Conservation (phyloP, 1,140 invertebrate genomes). For the Himalopsyche phryganea region DNA sequence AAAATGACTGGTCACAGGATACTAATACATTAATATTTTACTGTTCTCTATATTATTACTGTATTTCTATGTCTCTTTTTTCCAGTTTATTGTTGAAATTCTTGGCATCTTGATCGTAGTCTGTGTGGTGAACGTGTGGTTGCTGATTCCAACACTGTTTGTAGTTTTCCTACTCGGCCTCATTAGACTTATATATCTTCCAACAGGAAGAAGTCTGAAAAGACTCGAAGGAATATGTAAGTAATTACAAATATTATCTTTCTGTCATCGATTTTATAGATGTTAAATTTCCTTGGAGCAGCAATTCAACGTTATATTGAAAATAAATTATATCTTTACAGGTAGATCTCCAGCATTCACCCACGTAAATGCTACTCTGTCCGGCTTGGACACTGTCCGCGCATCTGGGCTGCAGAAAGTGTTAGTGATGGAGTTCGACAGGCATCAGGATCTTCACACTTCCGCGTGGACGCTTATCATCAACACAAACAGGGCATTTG, state of each 20-base stretch:
- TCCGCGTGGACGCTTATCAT: constrained; percentile 67
- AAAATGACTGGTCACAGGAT: no score
- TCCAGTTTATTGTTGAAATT: constrained; percentile 61
- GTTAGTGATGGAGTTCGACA: constrained; percentile 62
- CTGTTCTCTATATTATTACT: no score
- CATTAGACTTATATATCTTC: constrained; percentile 70
- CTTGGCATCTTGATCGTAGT: constrained; percentile 67
- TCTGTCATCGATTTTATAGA: no score
- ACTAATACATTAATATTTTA: no score
- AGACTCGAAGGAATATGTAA: constrained; percentile 51
- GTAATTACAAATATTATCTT: no score
- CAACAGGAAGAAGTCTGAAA: constrained; percentile 78
- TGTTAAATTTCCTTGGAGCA: no score
- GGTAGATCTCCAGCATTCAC: constrained; percentile 80
- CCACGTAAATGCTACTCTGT: constrained; percentile 74
- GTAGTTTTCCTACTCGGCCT: constrained; percentile 64
- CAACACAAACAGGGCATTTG: constrained; percentile 61
- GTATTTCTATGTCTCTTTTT: no score
- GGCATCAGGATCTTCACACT: constrained; percentile 68
- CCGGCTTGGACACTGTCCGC: constrained; percentile 78
- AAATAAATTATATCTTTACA: constrained; percentile 43
- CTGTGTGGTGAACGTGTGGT: constrained; percentile 74
- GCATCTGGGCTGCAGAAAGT: constrained; percentile 61
- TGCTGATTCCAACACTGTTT: constrained; percentile 68
- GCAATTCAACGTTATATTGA: no score